These are phyloP conservation scores for Cecropterus lyciades DNA, from an alignment of 1,140 invertebrate species.

Conservation along the genomic window DNA sequence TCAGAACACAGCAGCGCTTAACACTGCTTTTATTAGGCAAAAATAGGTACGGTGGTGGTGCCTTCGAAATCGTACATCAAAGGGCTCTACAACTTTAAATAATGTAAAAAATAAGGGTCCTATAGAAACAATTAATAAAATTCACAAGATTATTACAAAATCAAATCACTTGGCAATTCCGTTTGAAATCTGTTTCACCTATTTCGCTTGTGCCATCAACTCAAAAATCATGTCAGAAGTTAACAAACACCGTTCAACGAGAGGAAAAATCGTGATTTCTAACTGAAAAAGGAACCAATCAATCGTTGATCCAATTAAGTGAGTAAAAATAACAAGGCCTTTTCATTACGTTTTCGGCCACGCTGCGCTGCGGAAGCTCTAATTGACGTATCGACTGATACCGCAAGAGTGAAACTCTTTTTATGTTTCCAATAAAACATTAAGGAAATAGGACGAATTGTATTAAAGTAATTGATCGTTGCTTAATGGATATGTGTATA, in stretches of 20 bases:
- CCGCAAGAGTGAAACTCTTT: constrained; percentile 21
- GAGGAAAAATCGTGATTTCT: constrained; percentile 24
- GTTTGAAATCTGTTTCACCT: not conserved
- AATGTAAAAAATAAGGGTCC: no score
- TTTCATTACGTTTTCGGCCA: constrained; percentile 29
- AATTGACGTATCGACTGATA: constrained; percentile 27
- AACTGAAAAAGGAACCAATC: constrained; percentile 29
- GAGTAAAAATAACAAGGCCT: constrained; percentile 29
- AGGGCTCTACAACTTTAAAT: no score
- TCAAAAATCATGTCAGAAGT: constrained; percentile 22
- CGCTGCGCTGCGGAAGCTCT: constrained; percentile 13
- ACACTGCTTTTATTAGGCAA: no score
- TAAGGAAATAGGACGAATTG: constrained; percentile 7
- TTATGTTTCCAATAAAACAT: constrained; percentile 21
- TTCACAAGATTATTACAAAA: no score
- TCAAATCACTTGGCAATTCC: no score
- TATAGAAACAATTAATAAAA: no score
- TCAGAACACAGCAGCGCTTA: no score
- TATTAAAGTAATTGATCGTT: constrained; percentile 16
- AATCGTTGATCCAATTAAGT: constrained; percentile 29
- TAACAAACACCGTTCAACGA: constrained; percentile 14
- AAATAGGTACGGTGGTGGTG: no score
- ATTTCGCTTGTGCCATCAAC: not conserved
- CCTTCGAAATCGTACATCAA: no score
- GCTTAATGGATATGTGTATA: not conserved